A percentile compares a stretch with the other conserved stretches of the same genome.
These are phyloP conservation scores for Spilarctia lutea DNA, from an alignment of 2,888 invertebrate species.

Conservation along the genomic window DNA sequence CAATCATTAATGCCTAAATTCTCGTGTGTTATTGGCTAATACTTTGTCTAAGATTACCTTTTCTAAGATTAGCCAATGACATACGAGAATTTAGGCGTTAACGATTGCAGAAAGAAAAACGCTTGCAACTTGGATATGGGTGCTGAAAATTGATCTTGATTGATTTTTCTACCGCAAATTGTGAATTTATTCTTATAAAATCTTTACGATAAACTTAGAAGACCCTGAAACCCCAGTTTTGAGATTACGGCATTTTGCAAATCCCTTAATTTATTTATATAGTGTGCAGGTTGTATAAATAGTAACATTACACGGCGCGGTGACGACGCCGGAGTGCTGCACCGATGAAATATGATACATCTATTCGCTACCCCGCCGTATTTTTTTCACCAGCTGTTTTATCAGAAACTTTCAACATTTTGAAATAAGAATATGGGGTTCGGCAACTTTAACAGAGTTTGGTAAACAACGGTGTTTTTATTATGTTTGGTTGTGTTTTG, in stretches of 20 bases:
- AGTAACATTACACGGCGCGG: slow-evolving; percentile 68
- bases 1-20: no score
- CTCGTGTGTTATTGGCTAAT: no score
- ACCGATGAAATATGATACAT: slow-evolving; percentile 66
- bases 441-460: slow-evolving; percentile 15
- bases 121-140: no score
- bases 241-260: slow-evolving; percentile 25
- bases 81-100: no score
- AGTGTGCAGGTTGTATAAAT: slow-evolving; percentile 76
- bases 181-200: background rate
- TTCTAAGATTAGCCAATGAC: no score
- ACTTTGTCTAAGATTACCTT: no score
- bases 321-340: slow-evolving; percentile 70
- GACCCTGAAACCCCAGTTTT: slow-evolving; percentile 19
- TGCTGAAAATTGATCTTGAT: no score
- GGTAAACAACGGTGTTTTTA: background rate
- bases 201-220: background rate
- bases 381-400: slow-evolving; percentile 59
- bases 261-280: slow-evolving; percentile 64
- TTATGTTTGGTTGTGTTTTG: background rate
- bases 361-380: slow-evolving; percentile 44
- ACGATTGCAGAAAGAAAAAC: no score
- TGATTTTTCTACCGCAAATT: no score
- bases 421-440: slow-evolving; percentile 30
- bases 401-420: slow-evolving; percentile 39